Percentiles rank a stretch among this genome's conserved stretches.
These are phyloP conservation scores for Meloidogyne floridensis DNA, from an alignment of 1,140 invertebrate genomes.

Conservation along the genomic window DNA sequence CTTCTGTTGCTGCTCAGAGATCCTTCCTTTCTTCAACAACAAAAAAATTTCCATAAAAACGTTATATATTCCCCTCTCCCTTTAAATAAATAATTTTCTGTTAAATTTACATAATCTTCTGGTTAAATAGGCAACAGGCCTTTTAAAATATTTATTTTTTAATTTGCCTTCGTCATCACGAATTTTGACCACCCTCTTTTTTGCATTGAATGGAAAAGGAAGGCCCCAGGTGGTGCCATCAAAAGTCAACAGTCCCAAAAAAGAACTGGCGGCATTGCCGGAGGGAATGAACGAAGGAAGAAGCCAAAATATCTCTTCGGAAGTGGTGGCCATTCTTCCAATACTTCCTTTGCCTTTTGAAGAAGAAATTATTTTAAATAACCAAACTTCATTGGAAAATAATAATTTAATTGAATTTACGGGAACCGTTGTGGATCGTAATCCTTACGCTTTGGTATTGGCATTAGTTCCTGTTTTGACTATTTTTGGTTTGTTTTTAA, in stretches of 20 bases:
- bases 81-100: too few species aligned
- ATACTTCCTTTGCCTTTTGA: neutral
- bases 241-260: neutral
- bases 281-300: neutral
- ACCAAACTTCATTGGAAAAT: too few species aligned
- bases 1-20: too few species aligned
- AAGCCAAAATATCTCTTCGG: neutral
- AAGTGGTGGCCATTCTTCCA: neutral
- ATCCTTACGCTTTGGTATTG: conserved; percentile 44
- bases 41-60: too few species aligned
- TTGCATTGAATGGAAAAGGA: neutral
- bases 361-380: too few species aligned
- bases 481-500: conserved; percentile 41
- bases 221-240: neutral
- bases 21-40: too few species aligned
- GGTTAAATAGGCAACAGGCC: too few species aligned
- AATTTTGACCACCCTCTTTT: too few species aligned
- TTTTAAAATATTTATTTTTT: too few species aligned
- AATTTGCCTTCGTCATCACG: too few species aligned
- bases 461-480: conserved; percentile 47
- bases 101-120: too few species aligned
- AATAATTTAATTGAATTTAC: conserved; percentile 7
- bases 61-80: too few species aligned
- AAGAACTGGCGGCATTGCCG: neutral
- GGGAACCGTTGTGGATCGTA: neutral